These are phyloP conservation scores for Hycleus phaleratus DNA, from an alignment of 1,140 invertebrate genomes.

Conservation along the genomic window DNA sequence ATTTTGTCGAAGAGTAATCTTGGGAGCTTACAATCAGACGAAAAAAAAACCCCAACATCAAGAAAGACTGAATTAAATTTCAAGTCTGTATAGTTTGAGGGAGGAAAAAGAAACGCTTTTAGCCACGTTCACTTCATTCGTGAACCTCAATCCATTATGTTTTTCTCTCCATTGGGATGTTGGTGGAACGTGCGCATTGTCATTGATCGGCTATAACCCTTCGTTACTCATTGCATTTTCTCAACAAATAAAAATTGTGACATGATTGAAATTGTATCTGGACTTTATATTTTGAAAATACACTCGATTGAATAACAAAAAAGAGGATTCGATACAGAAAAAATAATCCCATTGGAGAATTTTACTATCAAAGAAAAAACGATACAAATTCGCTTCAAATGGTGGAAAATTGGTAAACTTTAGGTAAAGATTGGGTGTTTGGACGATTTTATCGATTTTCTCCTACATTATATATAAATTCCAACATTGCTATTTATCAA, in stretches of 20 bases:
- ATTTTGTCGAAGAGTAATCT: conserved; percentile 1
- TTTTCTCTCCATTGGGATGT: conserved; percentile 20
- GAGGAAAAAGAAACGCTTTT: conserved; percentile 21
- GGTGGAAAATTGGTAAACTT: no score
- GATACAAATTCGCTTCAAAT: no score
- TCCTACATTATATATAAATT: no score
- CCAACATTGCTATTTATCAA: no score
- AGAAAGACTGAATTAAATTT: conserved; percentile 17
- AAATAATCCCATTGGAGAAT: no score
- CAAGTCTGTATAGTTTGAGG: conserved; percentile 2
- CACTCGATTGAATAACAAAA: no score
- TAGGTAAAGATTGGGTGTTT: no score
- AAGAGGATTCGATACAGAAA: no score
- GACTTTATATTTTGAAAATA: no score
- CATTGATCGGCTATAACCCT: conserved; percentile 24
- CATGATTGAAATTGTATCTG: conserved; percentile 18
- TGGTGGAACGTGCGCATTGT: conserved; percentile 19
- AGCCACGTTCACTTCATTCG: conserved; percentile 12
- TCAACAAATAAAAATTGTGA: conserved; percentile 4
- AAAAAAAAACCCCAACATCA: conserved; percentile 11
- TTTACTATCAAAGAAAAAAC: no score
- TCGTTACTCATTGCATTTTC: conserved; percentile 20
- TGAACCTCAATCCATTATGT: conserved; percentile 24
- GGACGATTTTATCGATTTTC: no score
- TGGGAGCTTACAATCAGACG: background rate